These are phyloP conservation scores for Hippopotamus amphibius DNA, from an alignment of 2,113 vertebrate genomes.

Conservation along the genomic window DNA sequence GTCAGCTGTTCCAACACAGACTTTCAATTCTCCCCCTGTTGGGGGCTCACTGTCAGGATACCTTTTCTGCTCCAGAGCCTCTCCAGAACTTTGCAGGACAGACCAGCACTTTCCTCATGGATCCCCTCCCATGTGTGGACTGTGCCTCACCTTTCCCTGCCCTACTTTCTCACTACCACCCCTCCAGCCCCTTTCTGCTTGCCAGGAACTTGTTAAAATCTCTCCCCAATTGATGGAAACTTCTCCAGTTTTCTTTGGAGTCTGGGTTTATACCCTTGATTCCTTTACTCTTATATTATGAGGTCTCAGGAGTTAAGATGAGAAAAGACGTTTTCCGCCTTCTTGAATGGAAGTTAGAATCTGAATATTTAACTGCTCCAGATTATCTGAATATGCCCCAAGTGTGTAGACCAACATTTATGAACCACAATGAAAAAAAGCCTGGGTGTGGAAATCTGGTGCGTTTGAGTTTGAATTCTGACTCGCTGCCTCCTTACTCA, in stretches of 20 bases:
- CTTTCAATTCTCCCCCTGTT: not conserved
- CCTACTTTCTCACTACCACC: not conserved
- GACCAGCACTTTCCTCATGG: not conserved
- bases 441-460: not conserved
- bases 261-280: not conserved
- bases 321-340: constrained; percentile 2
- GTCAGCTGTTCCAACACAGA: not conserved
- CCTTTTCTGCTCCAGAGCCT: not conserved
- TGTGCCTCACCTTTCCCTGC: not conserved
- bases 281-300: constrained; percentile 38
- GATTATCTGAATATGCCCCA: constrained; percentile 32
- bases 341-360: constrained; percentile 51
- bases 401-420: constrained; percentile 1
- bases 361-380: constrained; percentile 48
- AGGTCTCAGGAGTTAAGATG: constrained; percentile 8
- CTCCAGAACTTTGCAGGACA: not conserved
- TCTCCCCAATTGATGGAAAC: not conserved
- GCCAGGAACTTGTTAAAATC: constrained; percentile 1
- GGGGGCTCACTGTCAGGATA: not conserved
- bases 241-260: not conserved
- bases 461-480: constrained; percentile 52
- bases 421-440: constrained; percentile 49
- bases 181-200: not conserved
- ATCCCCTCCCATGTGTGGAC: not conserved
- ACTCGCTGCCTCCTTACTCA: not conserved